Conservation (phyloP, 2,797 vertebrate species). For the Bovichtus variegatus region DNA sequence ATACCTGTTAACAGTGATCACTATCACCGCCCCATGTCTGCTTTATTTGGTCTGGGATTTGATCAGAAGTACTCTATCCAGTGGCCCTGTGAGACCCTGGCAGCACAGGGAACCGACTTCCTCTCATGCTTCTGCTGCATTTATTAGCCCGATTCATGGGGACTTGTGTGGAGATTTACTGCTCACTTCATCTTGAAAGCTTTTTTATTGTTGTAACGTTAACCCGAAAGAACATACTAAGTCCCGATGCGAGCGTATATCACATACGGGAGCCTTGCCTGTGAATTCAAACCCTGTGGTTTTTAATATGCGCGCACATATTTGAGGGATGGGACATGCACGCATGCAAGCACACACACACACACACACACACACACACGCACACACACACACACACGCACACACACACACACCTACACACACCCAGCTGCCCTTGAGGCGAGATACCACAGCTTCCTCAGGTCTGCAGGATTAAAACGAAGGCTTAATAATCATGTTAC, state of each 20-base stretch:
- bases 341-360: not conserved
- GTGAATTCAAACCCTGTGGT: slow-evolving; percentile 53
- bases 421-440: slow-evolving; percentile 43
- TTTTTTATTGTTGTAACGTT: slow-evolving; percentile 87
- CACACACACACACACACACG: not conserved
- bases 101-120: slow-evolving; percentile 62
- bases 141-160: slow-evolving; percentile 75
- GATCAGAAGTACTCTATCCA: slow-evolving; percentile 67
- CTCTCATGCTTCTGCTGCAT: slow-evolving; percentile 65
- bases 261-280: slow-evolving; percentile 57
- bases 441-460: slow-evolving; percentile 59
- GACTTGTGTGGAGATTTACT: slow-evolving; percentile 80
- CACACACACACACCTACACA: not conserved
- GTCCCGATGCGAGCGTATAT: slow-evolving; percentile 69
- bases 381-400: not conserved
- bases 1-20: slow-evolving; percentile 78
- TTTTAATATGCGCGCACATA: slow-evolving; percentile 60
- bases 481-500: slow-evolving; percentile 70
- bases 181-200: slow-evolving; percentile 82
- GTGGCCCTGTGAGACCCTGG: slow-evolving; percentile 58
- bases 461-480: slow-evolving; percentile 68
- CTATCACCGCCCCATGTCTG: slow-evolving; percentile 61
- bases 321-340: slow-evolving; percentile 18
- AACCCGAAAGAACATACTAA: slow-evolving; percentile 79
- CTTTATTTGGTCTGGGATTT: slow-evolving; percentile 75